Evolutionary conservation across 2,113 vertebrate genomes (phyloP).

Genomic region (Bubo scandiacus): DNA sequence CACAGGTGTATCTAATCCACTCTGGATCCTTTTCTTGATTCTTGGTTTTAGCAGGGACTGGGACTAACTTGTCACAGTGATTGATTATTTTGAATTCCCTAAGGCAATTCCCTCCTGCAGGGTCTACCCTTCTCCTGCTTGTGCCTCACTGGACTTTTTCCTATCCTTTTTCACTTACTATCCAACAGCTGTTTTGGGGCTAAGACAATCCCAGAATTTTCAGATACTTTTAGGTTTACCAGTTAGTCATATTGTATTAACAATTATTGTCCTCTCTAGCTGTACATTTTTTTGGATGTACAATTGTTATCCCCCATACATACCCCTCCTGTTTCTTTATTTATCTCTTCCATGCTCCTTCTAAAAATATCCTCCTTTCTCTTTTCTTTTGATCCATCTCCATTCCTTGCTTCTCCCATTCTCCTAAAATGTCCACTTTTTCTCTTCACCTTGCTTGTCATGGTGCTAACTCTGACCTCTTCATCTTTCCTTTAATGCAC

Average conservation of each 20-base stretch:
- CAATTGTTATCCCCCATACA: not conserved
- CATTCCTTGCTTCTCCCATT: not conserved
- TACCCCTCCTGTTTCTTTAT: not conserved
- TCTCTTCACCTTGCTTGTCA: not conserved
- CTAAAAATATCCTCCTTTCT: not conserved
- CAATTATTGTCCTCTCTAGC: not conserved
- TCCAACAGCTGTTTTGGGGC: not conserved
- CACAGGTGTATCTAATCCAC: not conserved
- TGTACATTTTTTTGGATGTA: accelerated
- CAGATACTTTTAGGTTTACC: not conserved
- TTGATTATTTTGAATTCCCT: not conserved
- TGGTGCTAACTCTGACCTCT: not conserved
- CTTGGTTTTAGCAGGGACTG: not conserved
- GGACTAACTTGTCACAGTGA: not conserved
- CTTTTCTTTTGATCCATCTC: not conserved
- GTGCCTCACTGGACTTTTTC: not conserved
- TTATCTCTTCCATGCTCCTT: not conserved
- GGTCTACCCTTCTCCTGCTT: not conserved
- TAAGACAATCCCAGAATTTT: not conserved
- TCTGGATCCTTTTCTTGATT: not conserved
- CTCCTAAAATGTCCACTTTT: not conserved
- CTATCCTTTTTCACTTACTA: not conserved
- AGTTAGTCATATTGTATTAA: not conserved
- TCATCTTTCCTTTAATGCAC: not conserved
- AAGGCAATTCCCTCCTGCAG: not conserved